Percentiles rank a stretch among this genome's conserved stretches.
phyloP scores from a whole-genome alignment of 23 tunicate genomes.

The Ciona savignyi region DNA sequence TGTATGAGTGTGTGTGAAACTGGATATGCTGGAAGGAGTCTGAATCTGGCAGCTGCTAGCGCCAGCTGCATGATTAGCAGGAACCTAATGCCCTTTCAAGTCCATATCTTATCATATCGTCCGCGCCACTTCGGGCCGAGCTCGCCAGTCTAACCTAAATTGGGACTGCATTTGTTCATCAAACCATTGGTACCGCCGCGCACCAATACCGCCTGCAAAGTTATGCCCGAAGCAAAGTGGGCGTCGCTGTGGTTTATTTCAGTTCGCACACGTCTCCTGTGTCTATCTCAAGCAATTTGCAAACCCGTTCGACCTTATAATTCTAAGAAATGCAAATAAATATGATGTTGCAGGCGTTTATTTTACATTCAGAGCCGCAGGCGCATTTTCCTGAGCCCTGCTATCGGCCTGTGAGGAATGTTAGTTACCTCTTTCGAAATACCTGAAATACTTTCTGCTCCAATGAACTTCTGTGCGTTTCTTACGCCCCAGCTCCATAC shows the following conservation, averaged over 20 bases:
- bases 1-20: background rate
- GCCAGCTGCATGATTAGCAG: constrained; percentile 2
- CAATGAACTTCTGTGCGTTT: background rate
- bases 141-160: background rate
- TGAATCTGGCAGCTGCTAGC: background rate
- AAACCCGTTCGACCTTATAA: too few relatives aligned
- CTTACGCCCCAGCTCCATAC: background rate
- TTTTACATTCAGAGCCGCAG: too few relatives aligned
- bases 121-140: background rate
- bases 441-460: background rate
- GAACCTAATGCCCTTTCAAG: background rate
- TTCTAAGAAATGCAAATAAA: too few relatives aligned
- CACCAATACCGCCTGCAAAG: background rate
- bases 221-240: background rate
- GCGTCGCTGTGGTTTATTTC: background rate
- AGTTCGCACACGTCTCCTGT: too few relatives aligned
- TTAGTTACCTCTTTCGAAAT: too few relatives aligned
- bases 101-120: background rate
- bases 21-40: background rate
- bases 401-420: too few relatives aligned
- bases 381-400: too few relatives aligned
- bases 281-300: too few relatives aligned
- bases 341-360: too few relatives aligned
- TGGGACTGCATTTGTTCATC: background rate
- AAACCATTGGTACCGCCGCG: background rate